Base-by-base conservation (phyloP, 2,113 vertebrate species). In the Trematocara stigmaticum region DNA sequence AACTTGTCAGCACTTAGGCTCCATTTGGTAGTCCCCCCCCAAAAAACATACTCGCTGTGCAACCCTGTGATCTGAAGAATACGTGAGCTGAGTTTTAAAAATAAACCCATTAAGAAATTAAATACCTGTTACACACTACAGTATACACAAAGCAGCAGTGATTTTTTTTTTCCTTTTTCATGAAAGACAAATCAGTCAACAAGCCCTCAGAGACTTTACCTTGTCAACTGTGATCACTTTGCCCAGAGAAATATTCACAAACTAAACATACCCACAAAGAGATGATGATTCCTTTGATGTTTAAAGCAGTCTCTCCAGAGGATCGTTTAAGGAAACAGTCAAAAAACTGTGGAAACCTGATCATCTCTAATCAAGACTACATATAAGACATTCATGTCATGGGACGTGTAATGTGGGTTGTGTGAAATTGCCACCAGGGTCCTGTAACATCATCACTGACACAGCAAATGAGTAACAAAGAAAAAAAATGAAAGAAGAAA, bases 211-310 rank as follows among this genome's bases (percentile, higher is more conserved):
- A 40, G 56, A 76, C 53, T 80, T 89, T 51, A 38, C 35, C 11
- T 79, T 83, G 82, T 87, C 84, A 83, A 42, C 49, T 79, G 38
- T 18, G 45, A 91, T 84, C 64, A 83, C 57, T 78, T 84, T 20
- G 16, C 40, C 47, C 13, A 26, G 5, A 69, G 16, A 83, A 18
- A 29, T 42, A 1, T 69, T 61, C 56, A 81, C 40, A 57, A 80
- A 79, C 34, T 20, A 71, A 83, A 83, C 76, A 55, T 35, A 55
- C 6, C 3, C 10, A 45, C 23, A 71, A 57, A 64, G 34, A 78
- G 79, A 88, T 10, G 20, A 26, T 7, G 49, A 82, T 78, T 69
- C 26, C 16, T 78, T 20, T 71, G 69, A 82, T 71, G 49, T 53
- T 31, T 7, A 6, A 66, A 55, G 56, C 18, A 35, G 18, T 51